A percentile compares a stretch with the other conserved stretches of the same genome.
Evolutionary conservation across 2,797 vertebrate species (phyloP).

Genomic region (Tragopan temminckii): DNA sequence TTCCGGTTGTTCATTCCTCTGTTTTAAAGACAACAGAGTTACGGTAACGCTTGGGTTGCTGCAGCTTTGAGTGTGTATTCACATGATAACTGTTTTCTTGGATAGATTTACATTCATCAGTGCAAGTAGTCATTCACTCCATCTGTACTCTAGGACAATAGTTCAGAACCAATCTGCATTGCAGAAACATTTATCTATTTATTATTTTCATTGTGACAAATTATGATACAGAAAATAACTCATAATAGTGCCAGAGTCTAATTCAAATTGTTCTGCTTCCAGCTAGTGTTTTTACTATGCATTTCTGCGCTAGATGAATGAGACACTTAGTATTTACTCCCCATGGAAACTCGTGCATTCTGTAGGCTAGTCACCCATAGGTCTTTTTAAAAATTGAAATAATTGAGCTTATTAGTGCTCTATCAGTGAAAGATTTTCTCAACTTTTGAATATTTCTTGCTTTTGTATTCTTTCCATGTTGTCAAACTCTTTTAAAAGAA

Average conservation of each 20-base stretch:
- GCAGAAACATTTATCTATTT: not conserved
- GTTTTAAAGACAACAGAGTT: not conserved
- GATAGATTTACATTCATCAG: not conserved
- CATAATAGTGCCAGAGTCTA: not conserved
- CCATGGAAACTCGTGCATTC: not conserved
- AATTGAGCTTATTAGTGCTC: not conserved
- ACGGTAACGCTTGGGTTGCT: not conserved
- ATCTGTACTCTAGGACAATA: not conserved
- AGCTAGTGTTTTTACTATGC: not conserved
- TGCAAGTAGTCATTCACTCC: not conserved
- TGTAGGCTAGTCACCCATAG: not conserved
- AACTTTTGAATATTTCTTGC: not conserved
- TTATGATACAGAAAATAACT: not conserved
- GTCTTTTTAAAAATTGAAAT: not conserved
- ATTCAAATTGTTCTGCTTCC: not conserved
- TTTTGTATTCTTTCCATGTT: not conserved
- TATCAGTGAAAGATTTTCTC: not conserved
- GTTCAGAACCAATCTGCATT: not conserved
- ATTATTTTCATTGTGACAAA: not conserved
- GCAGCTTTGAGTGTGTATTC: not conserved
- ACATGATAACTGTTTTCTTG: not conserved
- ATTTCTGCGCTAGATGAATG: not conserved
- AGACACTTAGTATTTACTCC: not conserved
- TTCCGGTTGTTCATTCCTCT: not conserved
- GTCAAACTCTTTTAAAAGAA: not conserved